Evolutionary conservation across 2,797 vertebrate species (phyloP), one percentile per base, ranked within the genome.

Genomic region (Hozukius guyotensis): DNA sequence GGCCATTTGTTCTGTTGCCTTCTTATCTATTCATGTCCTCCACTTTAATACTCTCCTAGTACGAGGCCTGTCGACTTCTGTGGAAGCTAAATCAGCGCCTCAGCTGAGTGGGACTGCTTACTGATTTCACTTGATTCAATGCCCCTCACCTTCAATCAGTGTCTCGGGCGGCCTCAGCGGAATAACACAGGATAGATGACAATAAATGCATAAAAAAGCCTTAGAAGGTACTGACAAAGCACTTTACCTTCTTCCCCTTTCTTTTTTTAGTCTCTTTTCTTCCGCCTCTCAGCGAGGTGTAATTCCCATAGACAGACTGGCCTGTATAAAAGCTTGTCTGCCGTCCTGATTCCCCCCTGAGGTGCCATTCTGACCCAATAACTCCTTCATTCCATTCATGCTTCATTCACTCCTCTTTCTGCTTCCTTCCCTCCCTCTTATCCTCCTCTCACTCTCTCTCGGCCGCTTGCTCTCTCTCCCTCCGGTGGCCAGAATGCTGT

Each of bases 351-450:
- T 78, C 76, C 83, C 85, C 91, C 92, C 93, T 18, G 80, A 93
- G 92, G 93, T 90, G 86, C 90, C 82, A 93, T 92, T 91, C 90
- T 94, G 94, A 94, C 92, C 94, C 92, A 94, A 90, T 94, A 95
- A 92, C 88, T 92, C 91, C 90, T 89, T 89, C 93, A 92, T 87
- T 91, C 86, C 89, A 62, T 88, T 91, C 87, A 88, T 85, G 89
- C 85, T 91, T 86, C 85, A 88, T 84, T 87, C 90, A 82, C 87
- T 83, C 80, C 60, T 82, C 88, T 82, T 38, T 73, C 77, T 76
- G 72, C 67, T 52, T 82, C 80, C 69, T 75, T 81, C 66, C 69
- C 10, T 57, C 55, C 36, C 76, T 73, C 78, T 75, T 36, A 46
- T 84, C 84, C 78, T 75, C 59, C 69, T 63, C 80, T 79, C 56